Percentiles rank a stretch among this genome's conserved stretches.
These are phyloP conservation scores for Calidris pygmaea DNA, from an alignment of 2,113 vertebrate genomes.

Conservation along the genomic window DNA sequence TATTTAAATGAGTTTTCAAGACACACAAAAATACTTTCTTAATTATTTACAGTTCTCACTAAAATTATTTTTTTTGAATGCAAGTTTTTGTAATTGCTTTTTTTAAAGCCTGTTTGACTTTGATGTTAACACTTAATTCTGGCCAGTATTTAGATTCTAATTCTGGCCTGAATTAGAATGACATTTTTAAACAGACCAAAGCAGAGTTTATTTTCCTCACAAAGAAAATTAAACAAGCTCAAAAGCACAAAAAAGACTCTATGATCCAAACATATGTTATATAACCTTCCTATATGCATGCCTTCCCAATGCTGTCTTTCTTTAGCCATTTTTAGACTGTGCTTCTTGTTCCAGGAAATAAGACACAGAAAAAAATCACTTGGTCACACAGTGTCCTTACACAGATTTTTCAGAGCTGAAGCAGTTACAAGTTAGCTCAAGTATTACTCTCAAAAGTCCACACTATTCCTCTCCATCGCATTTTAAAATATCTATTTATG, in stretches of 20 bases:
- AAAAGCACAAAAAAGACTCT: neutral
- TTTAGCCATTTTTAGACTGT: neutral
- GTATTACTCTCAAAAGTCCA: slow-evolving; percentile 65
- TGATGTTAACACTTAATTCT: neutral
- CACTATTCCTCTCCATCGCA: slow-evolving; percentile 73
- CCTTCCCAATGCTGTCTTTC: neutral
- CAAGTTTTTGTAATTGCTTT: neutral
- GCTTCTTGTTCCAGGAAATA: neutral
- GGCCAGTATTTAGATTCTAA: neutral
- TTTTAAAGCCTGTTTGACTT: neutral
- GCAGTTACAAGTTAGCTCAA: neutral
- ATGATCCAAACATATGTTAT: neutral
- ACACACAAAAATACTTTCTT: neutral
- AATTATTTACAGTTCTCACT: neutral
- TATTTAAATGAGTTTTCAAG: neutral
- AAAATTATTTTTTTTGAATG: neutral
- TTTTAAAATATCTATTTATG: slow-evolving; percentile 78
- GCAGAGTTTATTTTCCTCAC: neutral
- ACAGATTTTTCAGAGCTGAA: slow-evolving; percentile 41
- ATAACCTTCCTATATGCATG: neutral
- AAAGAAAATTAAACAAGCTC: neutral
- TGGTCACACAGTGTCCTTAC: neutral
- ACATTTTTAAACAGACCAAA: neutral
- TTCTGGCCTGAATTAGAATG: neutral
- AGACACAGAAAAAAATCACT: neutral